Conservation (phyloP, 2,113 vertebrate species). For the Syngnathus scovelli region DNA sequence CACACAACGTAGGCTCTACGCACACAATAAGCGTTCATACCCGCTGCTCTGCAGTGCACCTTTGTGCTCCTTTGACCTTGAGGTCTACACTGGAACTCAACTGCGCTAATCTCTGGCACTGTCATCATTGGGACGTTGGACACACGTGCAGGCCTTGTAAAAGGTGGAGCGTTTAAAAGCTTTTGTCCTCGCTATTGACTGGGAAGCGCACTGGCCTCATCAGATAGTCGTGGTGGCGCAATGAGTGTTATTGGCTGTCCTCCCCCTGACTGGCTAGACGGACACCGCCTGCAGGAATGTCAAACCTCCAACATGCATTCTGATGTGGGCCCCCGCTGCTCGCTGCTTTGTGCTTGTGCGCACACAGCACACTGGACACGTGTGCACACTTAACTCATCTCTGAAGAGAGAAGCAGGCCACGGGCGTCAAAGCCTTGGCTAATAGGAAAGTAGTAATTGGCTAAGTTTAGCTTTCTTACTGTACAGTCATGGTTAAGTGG, state of each 20-base stretch:
- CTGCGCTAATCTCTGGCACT: slow-evolving; percentile 68
- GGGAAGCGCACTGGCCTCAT: slow-evolving; percentile 62
- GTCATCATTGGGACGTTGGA: slow-evolving; percentile 62
- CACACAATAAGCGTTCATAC: background rate
- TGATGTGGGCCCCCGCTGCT: slow-evolving; percentile 66
- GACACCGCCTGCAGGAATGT: slow-evolving; percentile 73
- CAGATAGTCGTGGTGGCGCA: slow-evolving; percentile 54
- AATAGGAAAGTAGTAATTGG: no score
- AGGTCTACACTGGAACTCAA: slow-evolving; percentile 55
- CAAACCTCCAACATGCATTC: slow-evolving; percentile 73
- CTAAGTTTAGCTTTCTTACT: background rate
- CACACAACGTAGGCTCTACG: no score
- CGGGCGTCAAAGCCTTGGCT: background rate
- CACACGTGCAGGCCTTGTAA: slow-evolving; percentile 27
- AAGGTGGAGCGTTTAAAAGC: slow-evolving; percentile 54
- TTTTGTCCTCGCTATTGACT: slow-evolving; percentile 58
- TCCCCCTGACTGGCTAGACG: slow-evolving; percentile 68
- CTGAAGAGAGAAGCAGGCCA: slow-evolving; percentile 42
- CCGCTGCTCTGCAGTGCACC: slow-evolving; percentile 38
- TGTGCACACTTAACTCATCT: slow-evolving; percentile 23
- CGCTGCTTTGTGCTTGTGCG: slow-evolving; percentile 16
- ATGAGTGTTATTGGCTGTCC: slow-evolving; percentile 65
- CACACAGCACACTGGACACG: slow-evolving; percentile 7
- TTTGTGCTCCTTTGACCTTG: slow-evolving; percentile 70
- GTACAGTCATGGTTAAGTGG: background rate